Conservation (phyloP, 2,888 invertebrate species). For the Scaptomyza polygonia region DNA sequence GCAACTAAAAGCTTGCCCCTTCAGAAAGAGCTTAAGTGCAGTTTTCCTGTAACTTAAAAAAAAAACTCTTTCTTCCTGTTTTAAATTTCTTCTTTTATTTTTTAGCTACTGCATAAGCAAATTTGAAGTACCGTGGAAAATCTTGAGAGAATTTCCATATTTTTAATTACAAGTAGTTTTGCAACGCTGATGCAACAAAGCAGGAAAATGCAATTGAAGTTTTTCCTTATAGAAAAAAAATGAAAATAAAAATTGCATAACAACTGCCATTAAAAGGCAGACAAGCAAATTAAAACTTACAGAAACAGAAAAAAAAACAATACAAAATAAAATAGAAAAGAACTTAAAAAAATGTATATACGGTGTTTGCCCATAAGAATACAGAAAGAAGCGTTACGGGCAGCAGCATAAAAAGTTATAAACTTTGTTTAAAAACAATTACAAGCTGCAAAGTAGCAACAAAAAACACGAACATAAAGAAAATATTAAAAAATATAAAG, state of each 20-base stretch:
- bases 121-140: conserved; percentile 28
- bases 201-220: conserved; percentile 62
- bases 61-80: neutral
- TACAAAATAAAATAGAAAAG: neutral
- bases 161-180: conserved; percentile 72
- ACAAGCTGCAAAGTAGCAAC: conserved; percentile 59
- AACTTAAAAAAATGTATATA: conserved; percentile 15
- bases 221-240: conserved; percentile 54
- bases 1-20: too few species aligned
- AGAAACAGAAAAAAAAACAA: conserved; percentile 18
- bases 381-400: conserved; percentile 33
- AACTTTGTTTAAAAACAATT: conserved; percentile 78
- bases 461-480: conserved; percentile 55
- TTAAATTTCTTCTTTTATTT: neutral
- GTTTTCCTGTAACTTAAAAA: neutral
- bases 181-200: conserved; percentile 35
- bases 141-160: conserved; percentile 43
- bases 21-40: neutral
- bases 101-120: neutral
- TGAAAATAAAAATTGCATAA: conserved; percentile 68
- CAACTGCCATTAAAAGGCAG: conserved; percentile 75
- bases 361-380: conserved; percentile 37
- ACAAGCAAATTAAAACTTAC: conserved; percentile 76
- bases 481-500: conserved; percentile 67
- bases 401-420: conserved; percentile 65